Conservation (phyloP, 2,113 vertebrate genomes). For the Strix uralensis region DNA sequence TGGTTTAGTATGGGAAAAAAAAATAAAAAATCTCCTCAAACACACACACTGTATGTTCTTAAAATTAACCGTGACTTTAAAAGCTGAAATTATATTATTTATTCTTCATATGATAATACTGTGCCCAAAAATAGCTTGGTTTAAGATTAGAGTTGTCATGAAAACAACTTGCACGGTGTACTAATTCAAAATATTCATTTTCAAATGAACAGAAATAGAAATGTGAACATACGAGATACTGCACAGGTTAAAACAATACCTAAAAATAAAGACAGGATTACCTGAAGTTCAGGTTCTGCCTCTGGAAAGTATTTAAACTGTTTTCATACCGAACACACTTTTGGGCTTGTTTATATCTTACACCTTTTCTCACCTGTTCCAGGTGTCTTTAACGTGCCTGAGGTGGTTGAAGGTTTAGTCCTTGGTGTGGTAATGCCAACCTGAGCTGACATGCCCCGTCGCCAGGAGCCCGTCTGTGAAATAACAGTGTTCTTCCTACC, state of each 20-base stretch:
- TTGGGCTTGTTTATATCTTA: background rate
- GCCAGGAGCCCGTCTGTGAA: slow-evolving; percentile 95
- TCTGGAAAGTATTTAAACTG: background rate
- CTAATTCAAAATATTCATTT: background rate
- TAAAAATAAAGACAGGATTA: slow-evolving; percentile 45
- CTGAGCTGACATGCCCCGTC: slow-evolving; percentile 94
- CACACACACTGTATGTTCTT: background rate
- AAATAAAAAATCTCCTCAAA: background rate
- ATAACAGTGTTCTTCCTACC: slow-evolving; percentile 85
- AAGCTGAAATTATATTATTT: background rate
- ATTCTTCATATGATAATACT: background rate
- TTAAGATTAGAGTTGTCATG: background rate
- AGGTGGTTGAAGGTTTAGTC: slow-evolving; percentile 81
- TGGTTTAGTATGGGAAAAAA: background rate
- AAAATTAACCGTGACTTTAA: background rate
- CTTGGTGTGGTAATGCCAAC: slow-evolving; percentile 93
- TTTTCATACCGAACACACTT: background rate
- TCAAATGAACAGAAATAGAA: background rate
- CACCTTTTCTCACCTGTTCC: slow-evolving; percentile 81
- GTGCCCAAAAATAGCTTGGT: background rate
- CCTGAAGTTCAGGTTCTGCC: slow-evolving; percentile 59
- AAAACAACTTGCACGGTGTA: background rate
- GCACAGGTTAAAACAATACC: background rate
- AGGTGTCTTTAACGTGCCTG: slow-evolving; percentile 81
- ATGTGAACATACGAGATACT: background rate